These are phyloP conservation scores for Chloropsis hardwickii DNA, from an alignment of 2,113 vertebrate species.

Conservation along the genomic window DNA sequence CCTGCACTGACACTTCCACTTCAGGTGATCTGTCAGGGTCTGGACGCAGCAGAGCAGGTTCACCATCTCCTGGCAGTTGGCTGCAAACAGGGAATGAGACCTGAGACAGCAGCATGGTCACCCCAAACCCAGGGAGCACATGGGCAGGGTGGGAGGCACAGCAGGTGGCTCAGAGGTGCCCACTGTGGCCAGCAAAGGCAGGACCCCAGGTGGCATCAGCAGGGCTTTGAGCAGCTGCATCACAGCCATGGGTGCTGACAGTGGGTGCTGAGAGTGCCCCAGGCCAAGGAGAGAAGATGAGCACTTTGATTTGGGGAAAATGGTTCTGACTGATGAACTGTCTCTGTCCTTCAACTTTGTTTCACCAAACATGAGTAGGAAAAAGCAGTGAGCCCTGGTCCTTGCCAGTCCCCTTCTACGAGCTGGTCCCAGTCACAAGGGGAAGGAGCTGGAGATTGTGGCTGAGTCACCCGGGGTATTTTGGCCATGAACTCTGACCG, in stretches of 20 bases:
- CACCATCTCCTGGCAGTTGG: neutral
- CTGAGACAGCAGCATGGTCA: accelerated
- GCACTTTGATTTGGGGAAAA: neutral
- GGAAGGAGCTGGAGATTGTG: neutral
- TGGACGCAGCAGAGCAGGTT: constrained; percentile 37
- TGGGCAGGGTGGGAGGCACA: neutral
- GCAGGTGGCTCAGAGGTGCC: neutral
- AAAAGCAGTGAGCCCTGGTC: neutral
- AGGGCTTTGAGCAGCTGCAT: neutral
- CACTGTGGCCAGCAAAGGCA: neutral
- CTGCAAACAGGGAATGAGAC: neutral
- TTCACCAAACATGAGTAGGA: neutral
- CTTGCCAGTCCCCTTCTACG: neutral
- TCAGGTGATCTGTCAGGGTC: constrained; percentile 24
- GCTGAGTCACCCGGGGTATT: neutral
- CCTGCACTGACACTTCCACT: neutral
- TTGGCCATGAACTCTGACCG: neutral
- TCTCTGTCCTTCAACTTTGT: neutral
- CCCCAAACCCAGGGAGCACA: accelerated
- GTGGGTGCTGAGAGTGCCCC: neutral
- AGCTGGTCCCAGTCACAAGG: neutral
- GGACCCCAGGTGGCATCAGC: accelerated
- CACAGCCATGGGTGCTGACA: accelerated
- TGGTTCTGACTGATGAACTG: neutral
- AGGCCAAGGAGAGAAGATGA: neutral